phyloP scores from a whole-genome alignment of 2,888 invertebrate genomes.

The Panopea generosa region DNA sequence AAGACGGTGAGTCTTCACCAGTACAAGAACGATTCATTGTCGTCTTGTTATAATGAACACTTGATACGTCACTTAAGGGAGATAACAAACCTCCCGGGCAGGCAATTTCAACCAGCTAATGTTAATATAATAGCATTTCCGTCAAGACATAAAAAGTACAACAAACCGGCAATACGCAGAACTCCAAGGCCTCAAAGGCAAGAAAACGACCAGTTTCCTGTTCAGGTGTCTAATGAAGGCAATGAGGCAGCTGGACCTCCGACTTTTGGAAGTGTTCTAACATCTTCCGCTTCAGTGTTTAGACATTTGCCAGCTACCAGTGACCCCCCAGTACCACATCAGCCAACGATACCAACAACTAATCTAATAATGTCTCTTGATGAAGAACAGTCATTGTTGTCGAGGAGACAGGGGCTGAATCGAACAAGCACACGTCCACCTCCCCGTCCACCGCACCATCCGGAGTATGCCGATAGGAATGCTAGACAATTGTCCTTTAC shows the following conservation, averaged over 20 bases:
- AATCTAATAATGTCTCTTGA: slow-evolving; percentile 14
- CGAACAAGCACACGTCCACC: background rate
- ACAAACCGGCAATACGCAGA: background rate
- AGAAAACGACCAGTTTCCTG: background rate
- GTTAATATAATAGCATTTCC: background rate
- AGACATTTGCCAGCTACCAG: background rate
- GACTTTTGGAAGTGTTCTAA: slow-evolving; percentile 14
- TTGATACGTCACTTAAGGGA: background rate
- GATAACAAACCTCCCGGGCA: background rate
- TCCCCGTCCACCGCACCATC: slow-evolving; percentile 34
- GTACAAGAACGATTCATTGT: too few relatives aligned
- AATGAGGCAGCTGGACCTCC: slow-evolving; percentile 5
- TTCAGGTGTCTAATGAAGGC: slow-evolving; percentile 16
- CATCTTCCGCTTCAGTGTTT: slow-evolving; percentile 23
- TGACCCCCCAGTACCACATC: background rate
- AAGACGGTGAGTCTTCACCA: too few relatives aligned
- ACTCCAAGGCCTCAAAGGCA: background rate
- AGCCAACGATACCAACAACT: slow-evolving; percentile 17
- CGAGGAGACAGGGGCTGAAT: slow-evolving; percentile 6
- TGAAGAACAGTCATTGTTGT: slow-evolving; percentile 12
- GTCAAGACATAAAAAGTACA: background rate
- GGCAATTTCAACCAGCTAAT: background rate
- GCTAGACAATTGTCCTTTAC: slow-evolving; percentile 28
- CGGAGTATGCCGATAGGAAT: slow-evolving; percentile 29
- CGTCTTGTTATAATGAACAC: background rate